Percentiles rank a stretch among this genome's conserved stretches.
Evolutionary conservation across 2,797 vertebrate genomes (phyloP).

Genomic region (Xiphophorus birchmanni): DNA sequence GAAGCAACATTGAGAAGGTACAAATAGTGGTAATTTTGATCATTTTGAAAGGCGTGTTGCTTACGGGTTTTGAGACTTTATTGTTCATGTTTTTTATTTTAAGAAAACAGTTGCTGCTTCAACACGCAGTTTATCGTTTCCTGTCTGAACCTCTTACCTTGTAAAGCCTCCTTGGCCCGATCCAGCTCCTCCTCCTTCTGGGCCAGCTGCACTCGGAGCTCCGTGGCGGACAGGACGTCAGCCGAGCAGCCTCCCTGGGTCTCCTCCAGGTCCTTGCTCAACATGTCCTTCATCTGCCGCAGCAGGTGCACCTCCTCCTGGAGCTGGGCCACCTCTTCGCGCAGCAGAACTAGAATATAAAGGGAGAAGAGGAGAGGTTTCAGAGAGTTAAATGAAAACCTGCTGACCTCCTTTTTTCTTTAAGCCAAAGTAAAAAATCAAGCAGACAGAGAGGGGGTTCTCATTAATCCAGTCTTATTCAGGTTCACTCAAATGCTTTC

Average conservation of each 20-base stretch:
- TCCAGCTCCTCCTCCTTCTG: conserved; percentile 96
- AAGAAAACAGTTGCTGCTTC: conserved; percentile 15
- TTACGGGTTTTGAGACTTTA: not conserved
- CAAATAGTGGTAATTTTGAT: not conserved
- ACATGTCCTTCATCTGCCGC: conserved; percentile 98
- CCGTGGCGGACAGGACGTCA: conserved; percentile 91
- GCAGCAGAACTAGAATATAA: conserved; percentile 85
- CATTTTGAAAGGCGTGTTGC: not conserved
- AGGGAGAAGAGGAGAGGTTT: conserved; percentile 12
- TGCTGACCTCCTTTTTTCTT: not conserved
- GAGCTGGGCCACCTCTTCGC: conserved; percentile 94
- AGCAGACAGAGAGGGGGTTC: not conserved
- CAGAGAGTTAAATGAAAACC: not conserved
- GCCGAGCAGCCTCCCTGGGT: conserved; percentile 88
- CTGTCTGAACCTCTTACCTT: conserved; percentile 83
- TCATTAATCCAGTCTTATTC: conserved; percentile 8
- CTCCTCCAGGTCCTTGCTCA: conserved; percentile 95
- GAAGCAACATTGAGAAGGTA: not conserved
- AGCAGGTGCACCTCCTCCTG: conserved; percentile 96
- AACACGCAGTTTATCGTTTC: conserved; percentile 15
- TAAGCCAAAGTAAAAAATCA: conserved; percentile 7
- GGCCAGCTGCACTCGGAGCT: conserved; percentile 94
- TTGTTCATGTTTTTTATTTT: not conserved
- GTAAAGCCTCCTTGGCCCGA: conserved; percentile 94
- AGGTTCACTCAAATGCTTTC: conserved; percentile 8